Conservation (phyloP, 2,797 vertebrate genomes). For the Hoplostethus atlanticus region DNA sequence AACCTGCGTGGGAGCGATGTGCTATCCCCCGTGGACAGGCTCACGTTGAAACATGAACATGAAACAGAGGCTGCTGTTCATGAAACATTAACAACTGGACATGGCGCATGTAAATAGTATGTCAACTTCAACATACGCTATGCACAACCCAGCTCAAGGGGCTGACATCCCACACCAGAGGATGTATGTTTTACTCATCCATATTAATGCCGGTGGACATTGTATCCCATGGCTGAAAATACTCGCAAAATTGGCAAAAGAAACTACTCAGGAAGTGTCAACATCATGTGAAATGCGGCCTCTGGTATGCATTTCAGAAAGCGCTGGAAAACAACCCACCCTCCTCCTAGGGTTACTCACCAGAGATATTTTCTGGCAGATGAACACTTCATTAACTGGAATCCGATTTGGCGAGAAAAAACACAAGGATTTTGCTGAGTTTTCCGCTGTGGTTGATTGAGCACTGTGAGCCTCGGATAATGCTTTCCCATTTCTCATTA, state of each 20-base stretch:
- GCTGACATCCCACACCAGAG: conserved; percentile 44
- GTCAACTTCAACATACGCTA: conserved; percentile 49
- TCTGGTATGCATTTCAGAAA: conserved; percentile 34
- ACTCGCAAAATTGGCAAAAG: conserved; percentile 19
- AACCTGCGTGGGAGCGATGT: conserved; percentile 10
- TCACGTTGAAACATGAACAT: conserved; percentile 66
- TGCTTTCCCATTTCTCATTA: conserved; percentile 52
- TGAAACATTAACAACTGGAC: conserved; percentile 76
- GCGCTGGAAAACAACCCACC: not conserved
- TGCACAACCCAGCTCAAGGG: conserved; percentile 5
- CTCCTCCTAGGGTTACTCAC: conserved; percentile 21
- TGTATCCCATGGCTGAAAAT: conserved; percentile 34
- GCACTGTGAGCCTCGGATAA: conserved; percentile 37
- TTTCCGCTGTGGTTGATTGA: conserved; percentile 36
- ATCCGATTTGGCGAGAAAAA: conserved; percentile 52
- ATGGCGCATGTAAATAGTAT: conserved; percentile 73
- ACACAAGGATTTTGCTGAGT: conserved; percentile 33
- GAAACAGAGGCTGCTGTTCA: conserved; percentile 56
- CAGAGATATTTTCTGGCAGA: conserved; percentile 51
- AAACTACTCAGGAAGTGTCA: conserved; percentile 33
- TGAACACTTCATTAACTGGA: conserved; percentile 64
- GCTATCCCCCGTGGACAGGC: conserved; percentile 32
- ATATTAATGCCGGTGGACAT: conserved; percentile 56
- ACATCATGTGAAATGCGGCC: conserved; percentile 37
- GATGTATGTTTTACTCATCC: conserved; percentile 59